These are phyloP conservation scores for Notocelia uddmanniana DNA, from an alignment of 2,888 invertebrate genomes.

Conservation along the genomic window DNA sequence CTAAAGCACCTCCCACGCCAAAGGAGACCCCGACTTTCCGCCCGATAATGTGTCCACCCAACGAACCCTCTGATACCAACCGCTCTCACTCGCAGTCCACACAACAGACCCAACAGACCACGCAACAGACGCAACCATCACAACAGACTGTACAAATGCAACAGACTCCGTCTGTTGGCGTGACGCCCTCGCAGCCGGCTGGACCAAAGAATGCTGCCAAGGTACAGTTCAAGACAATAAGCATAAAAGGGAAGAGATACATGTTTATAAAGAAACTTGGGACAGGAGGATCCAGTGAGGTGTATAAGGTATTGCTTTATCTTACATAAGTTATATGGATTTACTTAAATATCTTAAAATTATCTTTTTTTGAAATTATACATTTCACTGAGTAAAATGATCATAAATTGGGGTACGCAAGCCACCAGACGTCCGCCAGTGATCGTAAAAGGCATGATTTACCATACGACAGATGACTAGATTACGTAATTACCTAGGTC, in stretches of 20 bases:
- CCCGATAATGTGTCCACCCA: neutral
- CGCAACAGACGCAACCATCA: neutral
- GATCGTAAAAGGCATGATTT: too few relatives aligned
- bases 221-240: slow-evolving; percentile 79
- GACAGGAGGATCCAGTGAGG: slow-evolving; percentile 96
- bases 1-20: slow-evolving; percentile 1
- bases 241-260: slow-evolving; percentile 91
- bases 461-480: too few relatives aligned
- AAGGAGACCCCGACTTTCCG: neutral
- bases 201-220: slow-evolving; percentile 68
- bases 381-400: too few relatives aligned
- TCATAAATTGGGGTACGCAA: too few relatives aligned
- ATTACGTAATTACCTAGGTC: too few relatives aligned
- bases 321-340: too few relatives aligned
- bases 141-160: slow-evolving; percentile 19
- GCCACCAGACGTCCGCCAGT: too few relatives aligned
- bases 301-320: slow-evolving; percentile 87
- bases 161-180: slow-evolving; percentile 50
- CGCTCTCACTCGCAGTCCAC: neutral
- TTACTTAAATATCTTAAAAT: too few relatives aligned
- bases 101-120: neutral
- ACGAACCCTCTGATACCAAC: neutral
- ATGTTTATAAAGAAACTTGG: slow-evolving; percentile 91
- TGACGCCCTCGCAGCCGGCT: slow-evolving; percentile 80
- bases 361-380: too few relatives aligned